Percentiles rank a stretch among this genome's conserved stretches.
Conservation (phyloP, 2,888 invertebrate species). For the Pseudolycoriella hygida region DNA sequence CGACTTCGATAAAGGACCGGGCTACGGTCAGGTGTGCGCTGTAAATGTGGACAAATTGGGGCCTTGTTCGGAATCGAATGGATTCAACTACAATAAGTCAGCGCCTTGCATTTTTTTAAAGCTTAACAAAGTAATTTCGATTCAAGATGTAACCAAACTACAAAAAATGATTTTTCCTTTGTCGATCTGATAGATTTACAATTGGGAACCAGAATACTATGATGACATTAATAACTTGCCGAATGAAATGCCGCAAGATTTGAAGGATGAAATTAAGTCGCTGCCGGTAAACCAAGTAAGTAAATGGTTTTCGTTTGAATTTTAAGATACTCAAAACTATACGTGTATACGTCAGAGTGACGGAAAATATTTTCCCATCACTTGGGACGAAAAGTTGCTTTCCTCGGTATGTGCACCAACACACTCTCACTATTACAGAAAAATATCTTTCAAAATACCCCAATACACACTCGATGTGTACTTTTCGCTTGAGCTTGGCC, state of each 20-base stretch:
- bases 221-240: conserved; percentile 34
- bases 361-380: no score
- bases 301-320: not conserved
- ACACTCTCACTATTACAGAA: no score
- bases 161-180: conserved; percentile 2
- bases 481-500: no score
- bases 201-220: conserved; percentile 52
- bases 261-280: conserved; percentile 32
- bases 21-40: conserved; percentile 35
- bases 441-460: no score
- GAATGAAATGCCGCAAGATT: conserved; percentile 38
- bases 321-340: no score
- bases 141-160: not conserved
- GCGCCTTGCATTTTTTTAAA: conserved; percentile 73
- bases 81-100: conserved; percentile 54
- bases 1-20: conserved; percentile 30
- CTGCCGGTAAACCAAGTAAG: conserved; percentile 19
- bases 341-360: no score
- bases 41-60: conserved; percentile 29
- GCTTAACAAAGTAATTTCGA: conserved; percentile 61
- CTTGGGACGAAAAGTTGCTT: no score
- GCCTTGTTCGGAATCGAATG: conserved; percentile 31
- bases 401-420: no score
- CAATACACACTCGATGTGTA: no score
- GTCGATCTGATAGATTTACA: conserved; percentile 43